A percentile compares a stretch with the other conserved stretches of the same genome.
phyloP scores from a whole-genome alignment of 2,113 vertebrate genomes.

The Actenoides hombroni region DNA sequence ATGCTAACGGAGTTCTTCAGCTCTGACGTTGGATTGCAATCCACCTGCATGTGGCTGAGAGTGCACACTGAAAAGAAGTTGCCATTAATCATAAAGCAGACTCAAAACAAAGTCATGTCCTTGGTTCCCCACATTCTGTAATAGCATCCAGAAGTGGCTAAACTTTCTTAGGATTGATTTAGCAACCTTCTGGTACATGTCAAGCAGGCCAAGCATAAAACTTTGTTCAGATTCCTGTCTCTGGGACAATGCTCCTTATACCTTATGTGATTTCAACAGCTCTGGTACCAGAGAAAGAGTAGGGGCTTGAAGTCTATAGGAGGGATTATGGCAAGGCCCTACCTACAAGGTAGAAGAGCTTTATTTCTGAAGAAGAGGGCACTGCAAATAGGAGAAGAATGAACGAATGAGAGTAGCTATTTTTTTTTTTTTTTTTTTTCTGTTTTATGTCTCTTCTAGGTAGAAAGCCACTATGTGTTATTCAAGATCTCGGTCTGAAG shows the following conservation, averaged over 20 bases:
- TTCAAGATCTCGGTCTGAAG: not conserved
- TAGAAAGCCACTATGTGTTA: fast-evolving
- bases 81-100: not conserved
- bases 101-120: not conserved
- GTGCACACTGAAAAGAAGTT: not conserved
- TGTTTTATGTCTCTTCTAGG: not conserved
- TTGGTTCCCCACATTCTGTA: not conserved
- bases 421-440: not conserved
- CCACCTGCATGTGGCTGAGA: not conserved
- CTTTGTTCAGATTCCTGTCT: not conserved
- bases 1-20: not conserved
- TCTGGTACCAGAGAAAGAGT: not conserved
- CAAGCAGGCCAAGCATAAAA: not conserved
- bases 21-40: not conserved
- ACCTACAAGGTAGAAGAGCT: not conserved
- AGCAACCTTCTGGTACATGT: not conserved
- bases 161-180: not conserved
- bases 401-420: not conserved
- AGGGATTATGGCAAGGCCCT: not conserved
- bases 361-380: not conserved
- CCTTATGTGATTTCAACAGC: not conserved
- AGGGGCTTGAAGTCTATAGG: not conserved
- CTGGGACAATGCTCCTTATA: not conserved
- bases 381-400: not conserved
- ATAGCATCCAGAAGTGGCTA: not conserved